Conservation (phyloP, 2,797 vertebrate species). For the Brachymystax lenok region DNA sequence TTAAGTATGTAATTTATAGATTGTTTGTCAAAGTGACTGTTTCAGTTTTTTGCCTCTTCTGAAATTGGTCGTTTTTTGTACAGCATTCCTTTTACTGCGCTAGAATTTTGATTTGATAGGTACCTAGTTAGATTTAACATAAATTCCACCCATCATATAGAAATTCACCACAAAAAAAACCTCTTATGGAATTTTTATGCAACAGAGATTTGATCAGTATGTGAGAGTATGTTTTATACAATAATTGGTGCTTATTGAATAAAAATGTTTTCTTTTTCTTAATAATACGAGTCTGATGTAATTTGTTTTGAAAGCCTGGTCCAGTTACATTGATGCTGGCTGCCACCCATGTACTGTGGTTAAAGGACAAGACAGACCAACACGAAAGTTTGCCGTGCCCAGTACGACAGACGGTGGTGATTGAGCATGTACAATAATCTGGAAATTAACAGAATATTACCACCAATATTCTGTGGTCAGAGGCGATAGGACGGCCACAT, state of each 20-base stretch:
- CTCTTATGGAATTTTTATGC: slow-evolving; percentile 11
- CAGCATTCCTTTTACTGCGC: slow-evolving; percentile 38
- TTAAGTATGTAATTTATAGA: slow-evolving; percentile 79
- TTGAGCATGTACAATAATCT: background rate
- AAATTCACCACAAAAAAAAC: slow-evolving; percentile 8
- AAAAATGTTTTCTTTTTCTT: slow-evolving; percentile 68
- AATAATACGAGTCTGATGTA: slow-evolving; percentile 33
- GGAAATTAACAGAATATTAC: background rate
- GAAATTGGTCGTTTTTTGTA: slow-evolving; percentile 52
- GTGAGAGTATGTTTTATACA: slow-evolving; percentile 61
- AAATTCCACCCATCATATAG: slow-evolving; percentile 25
- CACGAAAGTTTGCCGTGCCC: background rate
- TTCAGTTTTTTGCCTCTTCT: slow-evolving; percentile 50
- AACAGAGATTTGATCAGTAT: slow-evolving; percentile 36
- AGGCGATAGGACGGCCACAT: background rate
- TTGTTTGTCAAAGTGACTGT: slow-evolving; percentile 59
- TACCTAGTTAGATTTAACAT: slow-evolving; percentile 33
- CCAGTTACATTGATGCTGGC: background rate
- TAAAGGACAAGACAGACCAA: background rate
- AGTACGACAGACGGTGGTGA: no score
- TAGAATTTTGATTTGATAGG: slow-evolving; percentile 31
- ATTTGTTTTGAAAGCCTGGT: background rate
- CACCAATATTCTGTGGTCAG: background rate
- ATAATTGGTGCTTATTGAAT: slow-evolving; percentile 67
- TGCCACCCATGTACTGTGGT: background rate